Conservation (phyloP, 2,888 invertebrate species). For the Stenchaetothrips biformis region DNA sequence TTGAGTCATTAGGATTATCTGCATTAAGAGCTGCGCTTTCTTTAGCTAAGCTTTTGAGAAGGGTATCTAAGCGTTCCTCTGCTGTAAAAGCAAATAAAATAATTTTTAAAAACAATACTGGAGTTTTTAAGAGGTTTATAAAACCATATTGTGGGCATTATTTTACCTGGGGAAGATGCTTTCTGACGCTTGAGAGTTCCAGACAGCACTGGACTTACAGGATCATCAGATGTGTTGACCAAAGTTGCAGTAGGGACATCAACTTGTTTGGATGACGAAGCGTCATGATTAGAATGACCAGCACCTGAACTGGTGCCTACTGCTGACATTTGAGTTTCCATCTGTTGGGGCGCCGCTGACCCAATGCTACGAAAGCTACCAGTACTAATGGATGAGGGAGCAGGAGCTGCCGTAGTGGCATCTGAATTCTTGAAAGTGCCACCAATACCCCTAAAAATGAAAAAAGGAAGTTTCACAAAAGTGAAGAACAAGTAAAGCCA, state of each 20-base stretch:
- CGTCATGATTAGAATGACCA: neutral
- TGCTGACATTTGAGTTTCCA: neutral
- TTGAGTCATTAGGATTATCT: constrained; percentile 38
- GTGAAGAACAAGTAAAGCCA: neutral
- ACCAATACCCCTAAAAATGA: constrained; percentile 12
- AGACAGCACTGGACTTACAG: constrained; percentile 22
- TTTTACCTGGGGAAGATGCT: constrained; percentile 25
- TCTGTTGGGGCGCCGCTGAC: constrained; percentile 28
- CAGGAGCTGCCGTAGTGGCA: constrained; percentile 45
- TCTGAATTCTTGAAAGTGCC: neutral
- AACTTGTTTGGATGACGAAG: neutral
- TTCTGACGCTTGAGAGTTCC: constrained; percentile 33
- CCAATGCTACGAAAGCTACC: constrained; percentile 32
- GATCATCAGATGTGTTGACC: constrained; percentile 18
- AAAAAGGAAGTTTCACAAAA: constrained; percentile 1
- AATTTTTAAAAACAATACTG: too few species aligned
- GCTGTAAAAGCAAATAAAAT: constrained; percentile 45
- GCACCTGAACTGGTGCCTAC: neutral
- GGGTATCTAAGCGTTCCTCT: constrained; percentile 62
- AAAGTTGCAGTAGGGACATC: constrained; percentile 25
- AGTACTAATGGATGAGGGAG: constrained; percentile 35
- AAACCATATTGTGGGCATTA: neutral
- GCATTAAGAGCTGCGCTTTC: constrained; percentile 55
- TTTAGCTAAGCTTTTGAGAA: constrained; percentile 71
- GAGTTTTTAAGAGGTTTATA: neutral